Percentiles rank a stretch among this genome's conserved stretches.
phyloP scores from a whole-genome alignment of 2,888 invertebrate genomes.

The Allygus modestus region DNA sequence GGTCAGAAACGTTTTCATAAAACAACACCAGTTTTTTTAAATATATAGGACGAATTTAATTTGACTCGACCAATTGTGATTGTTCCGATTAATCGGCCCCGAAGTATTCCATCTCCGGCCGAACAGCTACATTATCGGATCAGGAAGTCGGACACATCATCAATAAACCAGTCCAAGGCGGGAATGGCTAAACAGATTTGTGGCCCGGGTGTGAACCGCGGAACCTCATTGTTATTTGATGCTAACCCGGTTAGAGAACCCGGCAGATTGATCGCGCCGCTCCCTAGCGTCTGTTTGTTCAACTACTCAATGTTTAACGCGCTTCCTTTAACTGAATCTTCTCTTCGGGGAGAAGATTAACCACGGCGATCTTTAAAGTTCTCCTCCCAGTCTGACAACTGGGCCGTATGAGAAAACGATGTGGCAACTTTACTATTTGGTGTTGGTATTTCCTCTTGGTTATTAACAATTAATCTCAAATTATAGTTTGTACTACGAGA shows the following conservation, averaged over 20 bases:
- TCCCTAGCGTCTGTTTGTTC: constrained; percentile 32
- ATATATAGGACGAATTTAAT: too few species aligned
- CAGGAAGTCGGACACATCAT: not conserved
- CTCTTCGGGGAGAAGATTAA: not conserved
- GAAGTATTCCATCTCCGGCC: too few species aligned
- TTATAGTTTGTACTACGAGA: too few species aligned
- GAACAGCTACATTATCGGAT: not conserved
- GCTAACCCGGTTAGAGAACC: not conserved
- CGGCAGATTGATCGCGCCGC: not conserved
- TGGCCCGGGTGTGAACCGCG: constrained; percentile 3
- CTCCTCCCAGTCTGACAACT: not conserved
- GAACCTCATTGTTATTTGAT: constrained; percentile 23
- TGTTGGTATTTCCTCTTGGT: too few species aligned
- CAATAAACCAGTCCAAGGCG: constrained; percentile 5
- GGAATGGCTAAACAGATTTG: constrained; percentile 14
- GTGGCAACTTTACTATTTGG: not conserved
- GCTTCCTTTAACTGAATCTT: constrained; percentile 8
- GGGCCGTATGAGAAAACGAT: not conserved
- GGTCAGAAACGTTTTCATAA: too few species aligned
- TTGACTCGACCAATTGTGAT: too few species aligned
- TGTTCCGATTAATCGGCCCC: too few species aligned
- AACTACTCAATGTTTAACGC: constrained; percentile 16
- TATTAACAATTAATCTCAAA: too few species aligned
- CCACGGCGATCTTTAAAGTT: not conserved
- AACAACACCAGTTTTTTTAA: too few species aligned